Base-by-base conservation (phyloP, 2,888 invertebrate species). In the Meteorus cinctellus region DNA sequence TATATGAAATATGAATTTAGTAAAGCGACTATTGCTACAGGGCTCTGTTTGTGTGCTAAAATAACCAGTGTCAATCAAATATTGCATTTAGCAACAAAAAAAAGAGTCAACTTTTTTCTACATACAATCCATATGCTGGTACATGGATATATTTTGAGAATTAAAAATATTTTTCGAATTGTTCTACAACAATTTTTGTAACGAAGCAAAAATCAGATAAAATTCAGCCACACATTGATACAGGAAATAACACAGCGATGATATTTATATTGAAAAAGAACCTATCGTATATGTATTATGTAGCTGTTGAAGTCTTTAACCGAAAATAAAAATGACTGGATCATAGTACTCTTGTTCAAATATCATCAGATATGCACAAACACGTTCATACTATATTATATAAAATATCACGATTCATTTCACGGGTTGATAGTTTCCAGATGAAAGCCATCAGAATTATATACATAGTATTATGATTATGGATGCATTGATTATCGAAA, bases 381-480 rank as follows among this genome's bases (percentile, higher is more conserved):
- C 81, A 84, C 83, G 82, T 84, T 85, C 82, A 83, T 83, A 78
- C 81, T 77, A 79, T 36, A 19, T 34, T 65, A 65, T 19, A 65
- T 36, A 19, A 65, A 29, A 16, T 65, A 65, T 19, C 8, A 34
- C n/a, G 14, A 34, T 65, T 3, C 14, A 29, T n/a, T 55, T 48
- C 8, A 19, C 48, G 48, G 16, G 16, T 16, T n/a, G 8, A 55
- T 29, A 62, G 31, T 62, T 65, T 65, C 41, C 65, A 65, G 65
- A 41, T 41, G 31, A 65, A 16, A 48, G 16, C 10, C 6, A 80
- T 65, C 69, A 75, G 63, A 55, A 31, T 27, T 29, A 59, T 27
- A 74, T 77, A 72, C 66, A 41, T 75, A 59, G 31, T 59, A 72
- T 74, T 36, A 24, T 72, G 51, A 74, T 72, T 59, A 75, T 69